Conservation (phyloP, 2,113 vertebrate genomes). For the Clupea harengus region DNA sequence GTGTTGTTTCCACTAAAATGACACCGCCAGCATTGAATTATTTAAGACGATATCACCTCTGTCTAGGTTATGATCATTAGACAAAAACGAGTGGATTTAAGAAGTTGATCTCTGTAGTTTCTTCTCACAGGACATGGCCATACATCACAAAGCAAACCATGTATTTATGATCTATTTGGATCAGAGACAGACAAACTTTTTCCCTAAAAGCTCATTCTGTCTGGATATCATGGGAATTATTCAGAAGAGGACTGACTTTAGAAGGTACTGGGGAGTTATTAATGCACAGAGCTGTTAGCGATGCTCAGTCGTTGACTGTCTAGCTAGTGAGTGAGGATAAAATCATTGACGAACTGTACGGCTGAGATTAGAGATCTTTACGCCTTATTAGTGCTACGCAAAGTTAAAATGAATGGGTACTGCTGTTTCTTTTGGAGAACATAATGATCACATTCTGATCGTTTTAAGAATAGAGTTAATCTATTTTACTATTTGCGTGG, state of each 20-base stretch:
- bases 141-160: neutral
- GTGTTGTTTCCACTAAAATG: conserved; percentile 87
- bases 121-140: neutral
- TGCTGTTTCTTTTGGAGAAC: neutral
- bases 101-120: neutral
- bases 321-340: neutral
- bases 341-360: neutral
- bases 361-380: neutral
- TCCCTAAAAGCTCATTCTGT: neutral
- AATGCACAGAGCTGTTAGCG: neutral
- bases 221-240: neutral
- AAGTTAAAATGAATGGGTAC: neutral
- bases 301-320: neutral
- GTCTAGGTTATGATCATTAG: conserved; percentile 53
- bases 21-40: conserved; percentile 84
- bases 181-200: neutral
- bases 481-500: neutral
- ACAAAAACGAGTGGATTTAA: neutral
- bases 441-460: neutral
- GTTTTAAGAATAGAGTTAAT: neutral
- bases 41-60: conserved; percentile 78
- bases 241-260: neutral
- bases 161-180: neutral
- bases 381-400: neutral
- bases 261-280: neutral